phyloP scores from a whole-genome alignment of 1,140 invertebrate species.

The Ips nitidus region DNA sequence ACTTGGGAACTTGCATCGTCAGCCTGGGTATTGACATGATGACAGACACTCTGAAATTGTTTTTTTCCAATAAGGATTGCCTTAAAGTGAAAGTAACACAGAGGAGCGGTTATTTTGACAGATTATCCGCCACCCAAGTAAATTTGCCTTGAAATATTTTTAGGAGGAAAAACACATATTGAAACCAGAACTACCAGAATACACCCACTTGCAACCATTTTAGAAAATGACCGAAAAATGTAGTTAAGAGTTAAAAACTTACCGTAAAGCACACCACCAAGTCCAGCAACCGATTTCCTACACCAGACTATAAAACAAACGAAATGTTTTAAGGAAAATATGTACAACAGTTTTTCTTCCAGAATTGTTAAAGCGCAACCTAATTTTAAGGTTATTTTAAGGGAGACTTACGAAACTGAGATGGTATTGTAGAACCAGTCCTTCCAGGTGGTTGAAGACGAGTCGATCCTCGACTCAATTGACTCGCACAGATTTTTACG shows the following conservation, averaged over 20 bases:
- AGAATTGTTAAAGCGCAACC: slow-evolving; percentile 12
- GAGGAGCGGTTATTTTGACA: too few relatives aligned
- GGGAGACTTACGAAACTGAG: slow-evolving; percentile 76
- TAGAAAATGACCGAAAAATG: too few relatives aligned
- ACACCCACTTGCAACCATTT: too few relatives aligned
- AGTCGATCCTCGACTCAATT: slow-evolving; percentile 76
- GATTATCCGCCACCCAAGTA: too few relatives aligned
- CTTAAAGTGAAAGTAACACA: background rate
- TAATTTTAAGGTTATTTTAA: background rate
- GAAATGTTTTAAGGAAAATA: slow-evolving; percentile 32
- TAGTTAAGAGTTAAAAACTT: too few relatives aligned
- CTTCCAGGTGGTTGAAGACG: slow-evolving; percentile 72
- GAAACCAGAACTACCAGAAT: background rate
- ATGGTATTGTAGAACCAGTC: slow-evolving; percentile 84
- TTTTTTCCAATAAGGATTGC: background rate
- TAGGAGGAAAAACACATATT: background rate
- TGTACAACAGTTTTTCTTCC: slow-evolving; percentile 31
- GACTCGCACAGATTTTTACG: slow-evolving; percentile 78
- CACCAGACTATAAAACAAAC: slow-evolving; percentile 47
- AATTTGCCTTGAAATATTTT: background rate
- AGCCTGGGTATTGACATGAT: slow-evolving; percentile 75
- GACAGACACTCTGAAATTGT: slow-evolving; percentile 57
- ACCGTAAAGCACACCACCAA: background rate
- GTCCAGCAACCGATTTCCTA: slow-evolving; percentile 30
- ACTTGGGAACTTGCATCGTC: slow-evolving; percentile 76